Base-by-base conservation (phyloP, 2,797 vertebrate genomes). In the Epinephelus malabaricus region DNA sequence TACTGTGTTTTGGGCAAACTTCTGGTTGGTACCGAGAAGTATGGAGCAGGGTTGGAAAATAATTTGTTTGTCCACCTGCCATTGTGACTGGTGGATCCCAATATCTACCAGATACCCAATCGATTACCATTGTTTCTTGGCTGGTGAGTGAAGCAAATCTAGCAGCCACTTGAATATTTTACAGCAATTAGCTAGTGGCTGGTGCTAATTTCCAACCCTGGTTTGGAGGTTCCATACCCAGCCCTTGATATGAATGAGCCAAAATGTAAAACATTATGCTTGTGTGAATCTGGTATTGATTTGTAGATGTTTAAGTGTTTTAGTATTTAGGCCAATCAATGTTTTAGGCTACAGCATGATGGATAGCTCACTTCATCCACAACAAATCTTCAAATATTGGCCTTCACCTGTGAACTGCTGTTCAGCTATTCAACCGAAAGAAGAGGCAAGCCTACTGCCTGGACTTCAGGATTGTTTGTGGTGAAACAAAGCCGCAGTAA, bases 401-500 rank as follows among this genome's bases (percentile, higher is more conserved):
- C n/a, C 49, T 45, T 27, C 8, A n/a, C 15, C 40, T 11, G 23
- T 8, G 11, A 68, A 30, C 40, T 46, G 34, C 43, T 34, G 49
- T 62, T 54, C 1, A 64, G 30, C 45, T 21, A 6, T 62, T 34
- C 19, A 19, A 15, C 25, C 19, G 38, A 1, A 25, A 23, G 12
- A 18, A 49, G 54, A 64, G 14, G 2, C 9, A 17, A 7, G 10
- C 2, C 18, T 30, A 0, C 25, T 27, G 21, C 53, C 23, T 7
- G 11, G 15, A 17, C 27, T 27, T 4, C 0, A n/a, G 55, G 10
- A 59, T 7, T 86, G 84, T 85, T 86, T 86, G 55, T 83, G 61
- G 72, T 53, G 49, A 80, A 85, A 85, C 82, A 78, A 61, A 58
- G 40, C 46, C 47, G 30, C 63, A 49, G n/a, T 1, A 3, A 19